A percentile compares a stretch with the other conserved stretches of the same genome.
phyloP scores from a whole-genome alignment of 2,797 vertebrate genomes.

The Danio tinwini region DNA sequence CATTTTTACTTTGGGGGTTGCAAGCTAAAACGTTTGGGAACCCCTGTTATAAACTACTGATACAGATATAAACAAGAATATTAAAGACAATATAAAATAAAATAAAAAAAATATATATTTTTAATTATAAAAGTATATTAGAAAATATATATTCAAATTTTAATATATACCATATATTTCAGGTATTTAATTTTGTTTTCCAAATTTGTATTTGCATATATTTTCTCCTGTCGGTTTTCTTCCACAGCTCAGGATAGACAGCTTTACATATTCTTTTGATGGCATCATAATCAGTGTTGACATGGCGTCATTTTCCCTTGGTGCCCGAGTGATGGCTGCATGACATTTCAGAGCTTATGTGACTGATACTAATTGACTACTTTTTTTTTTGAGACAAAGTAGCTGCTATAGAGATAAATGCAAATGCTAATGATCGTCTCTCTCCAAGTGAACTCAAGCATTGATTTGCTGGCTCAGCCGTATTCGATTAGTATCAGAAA shows the following conservation, averaged over 20 bases:
- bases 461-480: conserved; percentile 1
- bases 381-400: not conserved
- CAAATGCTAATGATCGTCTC: not conserved
- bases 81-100: too few relatives aligned
- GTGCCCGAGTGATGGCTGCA: not conserved
- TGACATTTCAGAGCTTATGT: not conserved
- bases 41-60: too few relatives aligned
- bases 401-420: not conserved
- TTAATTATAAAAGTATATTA: too few relatives aligned
- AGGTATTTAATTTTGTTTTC: too few relatives aligned
- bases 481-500: conserved; percentile 17
- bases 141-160: too few relatives aligned
- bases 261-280: not conserved
- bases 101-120: too few relatives aligned
- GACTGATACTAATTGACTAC: too few relatives aligned
- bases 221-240: not conserved
- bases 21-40: too few relatives aligned
- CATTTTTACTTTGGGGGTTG: too few relatives aligned
- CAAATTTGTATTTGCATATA: not conserved
- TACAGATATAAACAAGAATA: too few relatives aligned
- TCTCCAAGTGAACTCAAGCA: not conserved
- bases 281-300: not conserved
- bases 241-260: not conserved
- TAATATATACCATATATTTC: too few relatives aligned
- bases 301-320: not conserved